phyloP scores from a whole-genome alignment of 2,888 invertebrate species.

The Diachrysia chrysitis region DNA sequence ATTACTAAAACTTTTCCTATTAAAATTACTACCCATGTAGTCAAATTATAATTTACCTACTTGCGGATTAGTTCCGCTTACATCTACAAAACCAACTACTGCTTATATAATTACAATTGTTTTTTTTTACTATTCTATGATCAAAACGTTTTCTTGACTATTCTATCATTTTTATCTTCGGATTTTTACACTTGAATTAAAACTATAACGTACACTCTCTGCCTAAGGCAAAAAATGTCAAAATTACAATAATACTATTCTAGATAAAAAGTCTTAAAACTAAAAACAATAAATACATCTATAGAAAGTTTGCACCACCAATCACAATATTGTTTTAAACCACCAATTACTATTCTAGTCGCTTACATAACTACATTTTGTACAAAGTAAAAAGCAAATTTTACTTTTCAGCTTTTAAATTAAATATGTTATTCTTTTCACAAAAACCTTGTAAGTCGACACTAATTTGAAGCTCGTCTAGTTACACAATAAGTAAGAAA shows the following conservation, averaged over 20 bases:
- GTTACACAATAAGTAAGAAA: conserved; percentile 73
- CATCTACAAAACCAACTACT: conserved; percentile 78
- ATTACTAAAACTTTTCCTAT: conserved; percentile 67
- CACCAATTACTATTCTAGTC: conserved; percentile 76
- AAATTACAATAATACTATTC: conserved; percentile 65
- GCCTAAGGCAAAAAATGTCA: conserved; percentile 79
- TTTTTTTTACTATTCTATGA: conserved; percentile 77
- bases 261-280: conserved; percentile 74
- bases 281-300: conserved; percentile 79
- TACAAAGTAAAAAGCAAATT: conserved; percentile 64
- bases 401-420: conserved; percentile 54
- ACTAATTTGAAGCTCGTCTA: conserved; percentile 80
- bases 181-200: conserved; percentile 61
- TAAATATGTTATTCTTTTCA: conserved; percentile 56
- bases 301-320: conserved; percentile 88
- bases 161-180: conserved; percentile 65
- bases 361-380: conserved; percentile 73
- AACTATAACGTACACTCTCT: conserved; percentile 54
- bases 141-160: conserved; percentile 63
- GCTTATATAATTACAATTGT: conserved; percentile 66
- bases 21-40: conserved; percentile 72
- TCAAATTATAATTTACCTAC: conserved; percentile 72
- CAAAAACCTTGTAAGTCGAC: conserved; percentile 63
- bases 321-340: conserved; percentile 75
- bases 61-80: conserved; percentile 75